Base-by-base conservation (phyloP, 2,888 invertebrate genomes). In the Cryptus armator region DNA sequence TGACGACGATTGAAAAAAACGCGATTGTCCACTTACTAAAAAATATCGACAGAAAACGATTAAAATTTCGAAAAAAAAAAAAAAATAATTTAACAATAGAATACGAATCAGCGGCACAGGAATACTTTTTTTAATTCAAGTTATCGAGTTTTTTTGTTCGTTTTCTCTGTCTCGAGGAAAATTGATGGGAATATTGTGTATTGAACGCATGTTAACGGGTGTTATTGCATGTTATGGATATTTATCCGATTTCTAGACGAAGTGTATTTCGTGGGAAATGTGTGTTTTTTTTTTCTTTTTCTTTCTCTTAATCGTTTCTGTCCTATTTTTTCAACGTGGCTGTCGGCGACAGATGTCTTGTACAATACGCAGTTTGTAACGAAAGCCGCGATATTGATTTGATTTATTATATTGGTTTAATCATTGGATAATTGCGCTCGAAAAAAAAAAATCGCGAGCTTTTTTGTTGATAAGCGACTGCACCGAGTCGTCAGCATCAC, bases 41-140 rank as follows among this genome's bases (percentile, higher is more conserved):
- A 46, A 71, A 76, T 68, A 75, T 70, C 75, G 66, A 80, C 48
- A 71, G 32, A 64, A 51, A 66, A 70, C 53, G 53, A 79, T 66
- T 66, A 44, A 19, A 51, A 74, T 62, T 24, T 24, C 24, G 24
- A 44, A 64, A 75, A 32, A 24, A n/a, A 80, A 48, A 24, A 16
- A 75, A 32, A 10, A n/a, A 80, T 37, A 24, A 16, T 3, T n/a
- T 44, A n/a, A n/a, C 56, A 43, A 72, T 29, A 56, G 24, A 62
- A 16, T 64, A 62, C 14, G 62, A 46, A 74, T 32, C 14, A 48
- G 32, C 32, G 6, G 14, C 32, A 6, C 7, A 16, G 12, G 10
- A 62, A 3, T 46, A 51, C 51, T 70, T 79, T 19, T 48, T 32
- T 70, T 9, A 37, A 24, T 56, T 24, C 10, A 12, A 16, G 14